Percentiles rank a stretch among this genome's conserved stretches.
Conservation (phyloP, 2,888 invertebrate species). For the Drosophila hamatofila region DNA sequence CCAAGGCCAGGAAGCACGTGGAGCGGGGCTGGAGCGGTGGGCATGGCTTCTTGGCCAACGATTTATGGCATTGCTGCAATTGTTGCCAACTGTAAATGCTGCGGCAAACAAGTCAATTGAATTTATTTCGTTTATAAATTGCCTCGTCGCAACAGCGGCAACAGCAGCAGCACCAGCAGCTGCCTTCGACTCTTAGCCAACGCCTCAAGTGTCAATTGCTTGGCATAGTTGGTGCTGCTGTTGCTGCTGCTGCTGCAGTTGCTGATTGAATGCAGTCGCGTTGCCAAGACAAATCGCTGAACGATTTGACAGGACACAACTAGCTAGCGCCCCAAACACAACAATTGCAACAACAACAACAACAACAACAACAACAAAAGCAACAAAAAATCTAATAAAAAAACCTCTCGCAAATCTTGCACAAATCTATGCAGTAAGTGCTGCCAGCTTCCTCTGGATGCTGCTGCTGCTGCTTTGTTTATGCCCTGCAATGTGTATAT, state of each 20-base stretch:
- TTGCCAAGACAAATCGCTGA: conserved; percentile 74
- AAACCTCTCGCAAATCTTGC: conserved; percentile 44
- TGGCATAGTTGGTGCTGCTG: conserved; percentile 17
- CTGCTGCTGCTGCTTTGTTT: conserved; percentile 10
- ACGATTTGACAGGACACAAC: conserved; percentile 69
- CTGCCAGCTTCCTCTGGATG: conserved; percentile 13
- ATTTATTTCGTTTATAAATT: conserved; percentile 81
- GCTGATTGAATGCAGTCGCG: conserved; percentile 65
- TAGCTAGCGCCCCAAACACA: conserved; percentile 37
- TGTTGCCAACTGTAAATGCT: conserved; percentile 82
- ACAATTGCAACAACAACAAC: conserved; percentile 18
- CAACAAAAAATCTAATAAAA: conserved; percentile 25
- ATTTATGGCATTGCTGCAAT: conserved; percentile 82
- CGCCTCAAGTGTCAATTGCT: conserved; percentile 65
- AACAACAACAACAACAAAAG: conserved; percentile 26
- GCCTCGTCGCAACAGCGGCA: conserved; percentile 49
- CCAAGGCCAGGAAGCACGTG: background rate
- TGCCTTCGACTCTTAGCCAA: conserved; percentile 42
- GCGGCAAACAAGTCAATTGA: conserved; percentile 81
- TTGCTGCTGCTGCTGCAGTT: conserved; percentile 9
- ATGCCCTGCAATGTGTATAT: conserved; percentile 6
- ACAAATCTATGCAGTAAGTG: conserved; percentile 40
- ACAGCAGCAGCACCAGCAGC: conserved; percentile 19
- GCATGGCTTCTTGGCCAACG: conserved; percentile 61
- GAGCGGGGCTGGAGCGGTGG: background rate